phyloP scores from a whole-genome alignment of 2,113 vertebrate species.

The Clarias gariepinus region DNA sequence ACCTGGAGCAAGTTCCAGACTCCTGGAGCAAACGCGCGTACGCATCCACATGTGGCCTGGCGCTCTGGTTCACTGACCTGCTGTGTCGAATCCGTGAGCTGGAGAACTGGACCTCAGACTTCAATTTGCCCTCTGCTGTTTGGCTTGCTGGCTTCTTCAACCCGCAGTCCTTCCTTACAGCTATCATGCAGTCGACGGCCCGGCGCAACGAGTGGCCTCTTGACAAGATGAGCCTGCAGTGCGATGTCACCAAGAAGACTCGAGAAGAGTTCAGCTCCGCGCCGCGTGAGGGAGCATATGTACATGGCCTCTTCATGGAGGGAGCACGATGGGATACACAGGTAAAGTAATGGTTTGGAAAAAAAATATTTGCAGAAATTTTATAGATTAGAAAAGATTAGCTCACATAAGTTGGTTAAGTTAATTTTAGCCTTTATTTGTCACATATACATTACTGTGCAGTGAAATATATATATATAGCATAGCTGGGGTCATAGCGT shows the following conservation, averaged over 20 bases:
- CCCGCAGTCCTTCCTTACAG: slow-evolving; percentile 91
- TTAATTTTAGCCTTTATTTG: no score
- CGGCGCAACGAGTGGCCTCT: slow-evolving; percentile 89
- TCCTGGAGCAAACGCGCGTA: slow-evolving; percentile 85
- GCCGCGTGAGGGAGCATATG: slow-evolving; percentile 86
- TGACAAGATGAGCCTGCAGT: slow-evolving; percentile 88
- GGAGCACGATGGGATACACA: slow-evolving; percentile 90
- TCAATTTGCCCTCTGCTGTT: slow-evolving; percentile 79
- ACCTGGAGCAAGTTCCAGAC: slow-evolving; percentile 83
- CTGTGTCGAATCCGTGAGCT: slow-evolving; percentile 85
- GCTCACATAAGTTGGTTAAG: neutral
- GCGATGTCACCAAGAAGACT: slow-evolving; percentile 89
- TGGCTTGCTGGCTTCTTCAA: slow-evolving; percentile 95
- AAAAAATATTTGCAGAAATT: neutral
- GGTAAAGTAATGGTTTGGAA: slow-evolving; percentile 65
- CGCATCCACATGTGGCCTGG: slow-evolving; percentile 82
- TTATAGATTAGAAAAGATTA: neutral
- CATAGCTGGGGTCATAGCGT: no score
- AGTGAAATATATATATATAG: no score
- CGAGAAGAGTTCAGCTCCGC: slow-evolving; percentile 81
- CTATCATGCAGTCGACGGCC: slow-evolving; percentile 91
- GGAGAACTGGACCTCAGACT: slow-evolving; percentile 86
- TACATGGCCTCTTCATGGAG: slow-evolving; percentile 92
- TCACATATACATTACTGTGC: no score
- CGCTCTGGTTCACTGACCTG: slow-evolving; percentile 87